Conservation (phyloP, 2,797 vertebrate species). For the Euphonia xanthogaster region DNA sequence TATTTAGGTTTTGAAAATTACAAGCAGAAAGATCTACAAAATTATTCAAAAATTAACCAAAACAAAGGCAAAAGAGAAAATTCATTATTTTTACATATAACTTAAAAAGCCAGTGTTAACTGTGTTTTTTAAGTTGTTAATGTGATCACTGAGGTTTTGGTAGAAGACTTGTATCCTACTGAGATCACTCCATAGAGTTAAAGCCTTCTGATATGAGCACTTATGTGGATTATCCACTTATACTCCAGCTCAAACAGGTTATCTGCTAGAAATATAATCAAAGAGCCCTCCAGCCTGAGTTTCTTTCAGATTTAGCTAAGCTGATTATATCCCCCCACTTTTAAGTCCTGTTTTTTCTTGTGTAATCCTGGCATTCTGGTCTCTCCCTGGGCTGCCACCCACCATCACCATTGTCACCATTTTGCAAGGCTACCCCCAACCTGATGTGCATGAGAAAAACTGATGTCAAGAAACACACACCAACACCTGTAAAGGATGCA, state of each 20-base stretch:
- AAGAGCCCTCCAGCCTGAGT: slow-evolving; percentile 70
- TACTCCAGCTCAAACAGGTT: slow-evolving; percentile 73
- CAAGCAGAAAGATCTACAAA: accelerated
- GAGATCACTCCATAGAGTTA: slow-evolving; percentile 69
- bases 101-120: not conserved
- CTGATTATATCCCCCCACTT: not conserved
- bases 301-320: slow-evolving; percentile 68
- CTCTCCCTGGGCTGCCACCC: not conserved
- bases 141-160: slow-evolving; percentile 14
- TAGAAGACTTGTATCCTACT: slow-evolving; percentile 13
- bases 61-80: not conserved
- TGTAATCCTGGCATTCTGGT: not conserved
- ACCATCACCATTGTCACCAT: not conserved
- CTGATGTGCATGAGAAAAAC: not conserved
- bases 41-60: not conserved
- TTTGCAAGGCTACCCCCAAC: not conserved
- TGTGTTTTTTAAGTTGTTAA: not conserved
- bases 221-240: slow-evolving; percentile 82
- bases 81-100: not conserved
- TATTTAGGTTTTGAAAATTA: not conserved
- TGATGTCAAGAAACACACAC: not conserved
- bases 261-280: slow-evolving; percentile 76
- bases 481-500: not conserved
- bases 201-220: slow-evolving; percentile 76
- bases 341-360: not conserved